Evolutionary conservation across 2,888 invertebrate genomes (phyloP).

Genomic region (Hypolimnas misippus): DNA sequence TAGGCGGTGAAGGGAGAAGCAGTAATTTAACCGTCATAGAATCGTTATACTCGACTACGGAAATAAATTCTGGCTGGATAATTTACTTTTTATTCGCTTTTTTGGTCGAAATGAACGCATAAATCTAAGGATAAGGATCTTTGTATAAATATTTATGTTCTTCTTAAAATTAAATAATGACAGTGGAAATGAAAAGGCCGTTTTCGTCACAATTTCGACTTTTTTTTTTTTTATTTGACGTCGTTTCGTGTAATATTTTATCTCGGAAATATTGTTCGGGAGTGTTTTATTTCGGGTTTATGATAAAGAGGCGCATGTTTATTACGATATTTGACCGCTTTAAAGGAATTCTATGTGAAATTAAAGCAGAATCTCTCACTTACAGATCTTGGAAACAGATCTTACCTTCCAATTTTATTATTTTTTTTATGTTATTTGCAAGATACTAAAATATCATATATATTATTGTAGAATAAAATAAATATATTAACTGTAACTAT

Average conservation of each 20-base stretch:
- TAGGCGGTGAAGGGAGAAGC: slow-evolving; percentile 47
- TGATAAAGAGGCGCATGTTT: slow-evolving; percentile 1
- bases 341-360: neutral
- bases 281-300: slow-evolving; percentile 4
- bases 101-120: slow-evolving; percentile 49
- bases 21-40: slow-evolving; percentile 58
- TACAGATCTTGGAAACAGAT: neutral
- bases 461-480: too few relatives aligned
- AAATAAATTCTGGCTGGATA: slow-evolving; percentile 53
- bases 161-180: slow-evolving; percentile 49
- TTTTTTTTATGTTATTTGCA: neutral
- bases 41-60: slow-evolving; percentile 51
- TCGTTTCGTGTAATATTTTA: slow-evolving; percentile 22
- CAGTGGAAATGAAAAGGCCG: slow-evolving; percentile 34
- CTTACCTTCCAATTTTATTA: neutral
- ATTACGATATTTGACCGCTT: neutral
- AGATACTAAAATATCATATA: neutral
- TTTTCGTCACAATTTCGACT: slow-evolving; percentile 28
- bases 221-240: slow-evolving; percentile 30
- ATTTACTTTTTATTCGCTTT: slow-evolving; percentile 48
- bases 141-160: slow-evolving; percentile 53
- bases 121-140: slow-evolving; percentile 52
- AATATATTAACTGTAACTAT: neutral
- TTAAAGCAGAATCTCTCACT: neutral
- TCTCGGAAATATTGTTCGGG: slow-evolving; percentile 9